Evolutionary conservation across 2,888 invertebrate genomes (phyloP), one percentile per base, ranked within the genome.

Genomic region (Ctena decussata): DNA sequence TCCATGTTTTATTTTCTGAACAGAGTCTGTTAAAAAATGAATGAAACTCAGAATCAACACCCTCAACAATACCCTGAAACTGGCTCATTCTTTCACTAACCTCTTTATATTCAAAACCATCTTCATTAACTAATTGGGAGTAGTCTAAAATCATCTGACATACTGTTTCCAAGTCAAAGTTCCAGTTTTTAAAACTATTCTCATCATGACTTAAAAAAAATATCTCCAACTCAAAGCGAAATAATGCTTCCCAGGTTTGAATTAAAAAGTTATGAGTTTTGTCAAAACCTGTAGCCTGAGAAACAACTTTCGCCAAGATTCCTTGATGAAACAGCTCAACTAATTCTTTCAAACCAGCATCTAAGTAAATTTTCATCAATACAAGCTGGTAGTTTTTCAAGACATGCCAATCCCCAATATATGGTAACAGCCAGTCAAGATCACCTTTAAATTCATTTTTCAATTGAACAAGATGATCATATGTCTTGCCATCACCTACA

Each of bases 211-310:
- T 60, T 3, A 60, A 18, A 30, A 60, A 60, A 30, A 60, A 60
- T 30, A 60, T 60, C 27, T 60, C 11, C 32, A 60, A 60, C 18
- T 60, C 27, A 30, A 35, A 49, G 15, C 44, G 24, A 27, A 41
- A 39, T 18, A 41, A n/a, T 41, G 72, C 37, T 72, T 72, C 72
- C 72, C 72, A 72, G 41, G 21, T n/a, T 41, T 72, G 72, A 8
- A 72, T 8, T 18, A 72, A 72, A 18, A 72, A 72, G 18, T 21
- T 44, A 73, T 73, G 44, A 24, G 73, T 73, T 27, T 73, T 73
- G 30, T 73, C 73, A 73, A 73, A 73, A 18, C 49, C 60, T 12
- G 60, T 60, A 11, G 60, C 60, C 18, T 60, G 11, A 60, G 27
- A 30, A 1, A 60, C 60, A 11, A 60, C 60, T 30, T 30, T 60